phyloP scores from a whole-genome alignment of 2,113 vertebrate genomes.

The Proterorhinus semilunaris region DNA sequence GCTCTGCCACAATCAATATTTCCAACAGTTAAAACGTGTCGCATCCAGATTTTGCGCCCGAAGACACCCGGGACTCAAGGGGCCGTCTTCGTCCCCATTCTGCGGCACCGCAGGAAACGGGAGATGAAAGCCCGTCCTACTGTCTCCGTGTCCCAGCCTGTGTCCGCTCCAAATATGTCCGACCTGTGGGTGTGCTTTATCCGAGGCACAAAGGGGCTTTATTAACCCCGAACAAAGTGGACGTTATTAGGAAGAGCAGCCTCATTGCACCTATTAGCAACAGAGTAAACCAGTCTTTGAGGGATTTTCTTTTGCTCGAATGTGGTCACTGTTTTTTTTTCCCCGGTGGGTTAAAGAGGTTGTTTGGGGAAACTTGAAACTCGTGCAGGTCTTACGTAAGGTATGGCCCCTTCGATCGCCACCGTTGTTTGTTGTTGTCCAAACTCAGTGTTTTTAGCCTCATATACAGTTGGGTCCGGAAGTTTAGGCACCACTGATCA shows the following conservation, averaged over 20 bases:
- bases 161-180: constrained; percentile 35
- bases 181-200: constrained; percentile 32
- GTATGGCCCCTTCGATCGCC: too few species aligned
- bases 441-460: too few species aligned
- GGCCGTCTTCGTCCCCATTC: constrained; percentile 70
- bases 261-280: constrained; percentile 8
- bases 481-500: too few species aligned
- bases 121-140: constrained; percentile 75
- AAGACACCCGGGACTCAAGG: constrained; percentile 49
- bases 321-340: too few species aligned
- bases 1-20: neutral
- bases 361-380: too few species aligned
- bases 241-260: constrained; percentile 8
- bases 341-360: too few species aligned
- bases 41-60: constrained; percentile 1
- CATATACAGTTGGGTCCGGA: too few species aligned
- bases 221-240: constrained; percentile 1
- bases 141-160: constrained; percentile 66
- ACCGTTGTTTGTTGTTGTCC: too few species aligned
- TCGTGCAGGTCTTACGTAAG: too few species aligned
- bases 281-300: constrained; percentile 1
- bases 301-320: neutral
- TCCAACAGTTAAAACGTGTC: too few species aligned
- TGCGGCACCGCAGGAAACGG: constrained; percentile 78
- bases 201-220: neutral